Percentiles rank a stretch among this genome's conserved stretches.
These are phyloP conservation scores for Oryzias woworae DNA, from an alignment of 2,113 vertebrate genomes.

Conservation along the genomic window DNA sequence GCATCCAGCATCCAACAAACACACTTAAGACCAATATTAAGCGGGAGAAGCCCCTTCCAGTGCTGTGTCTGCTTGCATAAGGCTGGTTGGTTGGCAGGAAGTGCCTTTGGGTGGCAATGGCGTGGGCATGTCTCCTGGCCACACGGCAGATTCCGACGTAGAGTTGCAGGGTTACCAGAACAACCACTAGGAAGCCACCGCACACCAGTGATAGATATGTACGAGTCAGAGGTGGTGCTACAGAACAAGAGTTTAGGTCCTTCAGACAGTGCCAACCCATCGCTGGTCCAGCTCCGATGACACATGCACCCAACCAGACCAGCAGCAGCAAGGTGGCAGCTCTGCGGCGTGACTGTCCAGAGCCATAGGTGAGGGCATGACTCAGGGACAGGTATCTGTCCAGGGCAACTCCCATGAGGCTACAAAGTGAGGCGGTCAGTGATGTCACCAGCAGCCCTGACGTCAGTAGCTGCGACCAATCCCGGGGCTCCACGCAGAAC, in stretches of 20 bases:
- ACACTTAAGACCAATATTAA: constrained; percentile 86
- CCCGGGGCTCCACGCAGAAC: constrained; percentile 79
- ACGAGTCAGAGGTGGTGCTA: constrained; percentile 84
- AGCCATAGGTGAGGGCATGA: constrained; percentile 91
- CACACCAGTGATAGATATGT: constrained; percentile 87
- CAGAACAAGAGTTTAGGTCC: constrained; percentile 79
- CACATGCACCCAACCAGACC: constrained; percentile 82
- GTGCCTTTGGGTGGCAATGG: constrained; percentile 93
- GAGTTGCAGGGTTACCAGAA: constrained; percentile 86
- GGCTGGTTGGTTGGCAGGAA: constrained; percentile 82
- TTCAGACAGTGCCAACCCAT: constrained; percentile 92
- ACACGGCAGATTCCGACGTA: constrained; percentile 90
- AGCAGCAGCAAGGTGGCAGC: constrained; percentile 85
- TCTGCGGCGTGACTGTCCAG: constrained; percentile 81
- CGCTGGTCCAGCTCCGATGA: constrained; percentile 84
- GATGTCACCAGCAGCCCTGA: constrained; percentile 87
- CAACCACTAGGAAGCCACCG: constrained; percentile 83
- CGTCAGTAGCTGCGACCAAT: constrained; percentile 80
- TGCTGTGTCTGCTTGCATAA: constrained; percentile 74
- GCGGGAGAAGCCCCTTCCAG: constrained; percentile 68
- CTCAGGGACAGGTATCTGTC: constrained; percentile 93
- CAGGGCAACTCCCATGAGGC: constrained; percentile 89
- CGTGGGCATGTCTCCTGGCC: constrained; percentile 87
- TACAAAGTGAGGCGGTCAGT: constrained; percentile 88
- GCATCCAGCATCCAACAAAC: constrained; percentile 92